Base-by-base conservation (phyloP, 1,140 invertebrate species). In the Macrotrachela quadricornifera region DNA sequence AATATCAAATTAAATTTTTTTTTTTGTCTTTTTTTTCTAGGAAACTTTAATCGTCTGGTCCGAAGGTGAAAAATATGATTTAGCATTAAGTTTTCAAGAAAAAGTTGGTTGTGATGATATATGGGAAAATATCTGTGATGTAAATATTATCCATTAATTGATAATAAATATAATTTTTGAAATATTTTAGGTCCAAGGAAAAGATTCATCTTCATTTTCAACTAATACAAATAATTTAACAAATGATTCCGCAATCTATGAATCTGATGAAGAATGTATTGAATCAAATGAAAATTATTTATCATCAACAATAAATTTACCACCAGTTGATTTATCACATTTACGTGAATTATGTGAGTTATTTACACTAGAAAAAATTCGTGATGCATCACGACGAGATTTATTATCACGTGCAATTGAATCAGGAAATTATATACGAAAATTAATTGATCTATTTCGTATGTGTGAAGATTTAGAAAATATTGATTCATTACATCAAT, bases 21-120 rank as follows among this genome's bases (percentile, higher is more conserved):
- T 30, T 8, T 4, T 30, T 30, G 2, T 30, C 21, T 30, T 30
- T 30, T 30, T 8, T 30, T 30, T 30, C 8, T 30, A 30, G 21
- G 21, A 96, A 66, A 96, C 91, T 39, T 73, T 99, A 55, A 99
- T 99, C 67, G 92, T 99, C n/a, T 99, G 94, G 94, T 95, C 92
- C 13, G 92, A 99, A 74, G 86, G 85, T 54, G 92, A 97, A 64
- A 92, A 94, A 67, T 95, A 91, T 73, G 92, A 99, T 73, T 76
- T 99, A 62, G 94, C 94, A 43, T 73, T 99, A 57, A 95, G 88
- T 76, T 99, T 99, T 75, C 94, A 99, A 77, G 92, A 99, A 72
- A 96, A 95, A 73, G 85, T 82, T 56, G 92, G 94, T 66, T 99
- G 94, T 76, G 90, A 97, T 77, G 92, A 97, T 73, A 95, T 99